Conservation (phyloP, 2,113 vertebrate species). For the Circaetus cinerascens region DNA sequence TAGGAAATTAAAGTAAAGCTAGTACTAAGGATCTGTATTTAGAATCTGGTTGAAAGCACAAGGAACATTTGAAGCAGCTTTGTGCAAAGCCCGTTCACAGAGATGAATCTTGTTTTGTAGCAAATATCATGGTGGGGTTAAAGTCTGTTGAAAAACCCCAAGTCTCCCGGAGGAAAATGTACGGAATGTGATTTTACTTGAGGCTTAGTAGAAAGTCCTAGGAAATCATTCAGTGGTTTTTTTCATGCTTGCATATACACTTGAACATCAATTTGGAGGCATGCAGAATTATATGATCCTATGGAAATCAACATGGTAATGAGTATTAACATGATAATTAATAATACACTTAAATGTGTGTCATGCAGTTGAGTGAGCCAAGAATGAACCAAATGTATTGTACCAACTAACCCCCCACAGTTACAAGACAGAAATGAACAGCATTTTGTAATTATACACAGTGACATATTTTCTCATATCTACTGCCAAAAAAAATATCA, state of each 20-base stretch:
- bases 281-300: slow-evolving; percentile 2
- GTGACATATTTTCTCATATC: slow-evolving; percentile 60
- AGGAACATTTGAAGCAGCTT: slow-evolving; percentile 12
- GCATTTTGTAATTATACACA: slow-evolving; percentile 64
- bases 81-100: background rate
- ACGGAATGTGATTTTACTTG: background rate
- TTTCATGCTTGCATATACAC: background rate
- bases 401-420: slow-evolving; percentile 31
- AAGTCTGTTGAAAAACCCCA: background rate
- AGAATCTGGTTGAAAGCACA: slow-evolving; percentile 28
- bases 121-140: background rate
- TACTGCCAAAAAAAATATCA: slow-evolving; percentile 60
- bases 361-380: slow-evolving; percentile 30
- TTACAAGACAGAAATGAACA: slow-evolving; percentile 39
- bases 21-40: slow-evolving; percentile 28
- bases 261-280: background rate
- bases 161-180: background rate
- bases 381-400: slow-evolving; percentile 28
- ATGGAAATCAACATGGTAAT: slow-evolving; percentile 26
- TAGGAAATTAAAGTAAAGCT: slow-evolving; percentile 57
- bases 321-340: slow-evolving; percentile 52
- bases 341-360: slow-evolving; percentile 41
- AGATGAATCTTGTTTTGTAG: background rate
- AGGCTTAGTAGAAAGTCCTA: background rate
- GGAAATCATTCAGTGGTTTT: background rate